phyloP scores from a whole-genome alignment of 1,140 invertebrate species.

The Calephelis virginiensis region DNA sequence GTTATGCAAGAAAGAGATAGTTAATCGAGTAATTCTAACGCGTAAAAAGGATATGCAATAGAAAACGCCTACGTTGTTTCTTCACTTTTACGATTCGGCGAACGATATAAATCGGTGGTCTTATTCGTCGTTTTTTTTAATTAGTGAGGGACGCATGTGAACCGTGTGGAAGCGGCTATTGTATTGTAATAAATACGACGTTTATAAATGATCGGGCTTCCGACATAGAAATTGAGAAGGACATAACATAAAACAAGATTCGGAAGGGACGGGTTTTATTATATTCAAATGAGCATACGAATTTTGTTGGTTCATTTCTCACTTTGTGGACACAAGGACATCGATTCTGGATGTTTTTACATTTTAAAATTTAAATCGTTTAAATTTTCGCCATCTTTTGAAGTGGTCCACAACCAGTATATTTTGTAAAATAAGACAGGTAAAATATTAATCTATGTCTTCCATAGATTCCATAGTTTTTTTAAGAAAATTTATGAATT shows the following conservation, averaged over 20 bases:
- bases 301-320: slow-evolving; percentile 43
- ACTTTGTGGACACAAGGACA: slow-evolving; percentile 20
- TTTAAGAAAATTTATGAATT: too few relatives aligned
- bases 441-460: too few relatives aligned
- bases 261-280: slow-evolving; percentile 50
- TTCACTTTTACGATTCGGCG: slow-evolving; percentile 67
- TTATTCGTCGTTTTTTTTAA: slow-evolving; percentile 76
- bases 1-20: slow-evolving; percentile 39
- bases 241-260: slow-evolving; percentile 52
- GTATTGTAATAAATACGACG: slow-evolving; percentile 67
- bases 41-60: slow-evolving; percentile 48
- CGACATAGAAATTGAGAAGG: slow-evolving; percentile 61
- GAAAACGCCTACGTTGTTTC: slow-evolving; percentile 66
- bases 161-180: slow-evolving; percentile 64
- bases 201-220: slow-evolving; percentile 64
- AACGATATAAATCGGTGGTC: slow-evolving; percentile 75
- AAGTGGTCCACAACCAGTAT: too few relatives aligned
- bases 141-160: slow-evolving; percentile 74
- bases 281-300: slow-evolving; percentile 48
- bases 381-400: not conserved
- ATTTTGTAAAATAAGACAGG: too few relatives aligned
- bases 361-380: slow-evolving; percentile 4
- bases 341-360: slow-evolving; percentile 8
- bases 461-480: too few relatives aligned
- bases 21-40: slow-evolving; percentile 30